phyloP scores from a whole-genome alignment of 2,797 vertebrate species.

The Tarsius wallacei region DNA sequence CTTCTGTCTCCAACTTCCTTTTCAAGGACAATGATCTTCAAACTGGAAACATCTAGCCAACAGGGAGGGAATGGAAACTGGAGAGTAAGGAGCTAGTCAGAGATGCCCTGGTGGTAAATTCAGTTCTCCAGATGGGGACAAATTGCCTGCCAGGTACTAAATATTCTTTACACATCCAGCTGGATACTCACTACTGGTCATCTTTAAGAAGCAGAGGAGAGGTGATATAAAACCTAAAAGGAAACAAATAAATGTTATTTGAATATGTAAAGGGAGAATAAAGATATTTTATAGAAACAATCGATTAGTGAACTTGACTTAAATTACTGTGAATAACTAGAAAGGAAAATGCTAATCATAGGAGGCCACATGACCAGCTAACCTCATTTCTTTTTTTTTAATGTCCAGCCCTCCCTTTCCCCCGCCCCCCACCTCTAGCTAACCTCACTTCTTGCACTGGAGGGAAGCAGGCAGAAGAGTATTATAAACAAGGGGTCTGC shows the following conservation, averaged over 20 bases:
- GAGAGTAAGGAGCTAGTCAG: not conserved
- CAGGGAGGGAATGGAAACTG: not conserved
- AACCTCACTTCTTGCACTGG: not conserved
- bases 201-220: not conserved
- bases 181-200: not conserved
- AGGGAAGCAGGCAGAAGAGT: not conserved
- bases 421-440: no score
- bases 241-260: not conserved
- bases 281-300: not conserved
- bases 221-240: not conserved
- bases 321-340: not conserved
- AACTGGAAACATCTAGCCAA: not conserved
- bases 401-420: no score
- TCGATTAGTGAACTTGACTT: not conserved
- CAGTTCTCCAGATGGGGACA: not conserved
- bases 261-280: not conserved
- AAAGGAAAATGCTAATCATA: not conserved
- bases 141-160: not conserved
- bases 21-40: not conserved
- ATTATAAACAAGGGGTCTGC: not conserved
- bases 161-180: not conserved
- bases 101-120: not conserved
- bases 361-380: not conserved
- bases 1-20: slow-evolving; percentile 1
- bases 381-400: no score